phyloP scores from a whole-genome alignment of 2,888 invertebrate genomes.

The Cremastobaeus sp. region DNA sequence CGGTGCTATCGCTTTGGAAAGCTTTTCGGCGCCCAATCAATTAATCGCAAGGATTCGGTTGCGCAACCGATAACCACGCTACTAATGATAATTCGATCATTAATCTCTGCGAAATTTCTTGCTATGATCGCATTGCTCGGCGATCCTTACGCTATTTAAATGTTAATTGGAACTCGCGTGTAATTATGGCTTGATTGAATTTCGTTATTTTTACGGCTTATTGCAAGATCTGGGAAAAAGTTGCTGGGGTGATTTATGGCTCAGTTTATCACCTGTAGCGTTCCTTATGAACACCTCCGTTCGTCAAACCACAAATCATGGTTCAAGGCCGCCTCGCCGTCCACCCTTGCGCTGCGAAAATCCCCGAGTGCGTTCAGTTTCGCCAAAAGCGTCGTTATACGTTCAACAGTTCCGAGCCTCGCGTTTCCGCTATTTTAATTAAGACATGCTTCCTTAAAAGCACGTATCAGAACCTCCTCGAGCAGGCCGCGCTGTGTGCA shows the following conservation, averaged over 20 bases:
- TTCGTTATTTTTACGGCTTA: constrained; percentile 17
- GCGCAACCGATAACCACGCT: too few species aligned
- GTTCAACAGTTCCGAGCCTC: constrained; percentile 6
- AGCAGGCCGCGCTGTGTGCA: constrained; percentile 5
- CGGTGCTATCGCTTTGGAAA: constrained; percentile 2
- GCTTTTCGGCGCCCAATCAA: constrained; percentile 25
- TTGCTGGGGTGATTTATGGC: constrained; percentile 14
- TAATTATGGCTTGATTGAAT: constrained; percentile 36
- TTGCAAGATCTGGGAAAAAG: constrained; percentile 12
- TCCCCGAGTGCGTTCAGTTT: too few species aligned
- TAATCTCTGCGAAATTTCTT: constrained; percentile 15
- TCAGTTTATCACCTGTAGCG: constrained; percentile 14
- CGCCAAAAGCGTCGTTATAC: constrained; percentile 14
- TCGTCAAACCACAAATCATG: constrained; percentile 8
- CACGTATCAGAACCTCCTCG: constrained; percentile 38
- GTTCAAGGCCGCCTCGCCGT: neutral
- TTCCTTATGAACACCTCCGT: neutral
- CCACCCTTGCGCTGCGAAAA: neutral
- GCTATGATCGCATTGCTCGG: constrained; percentile 12
- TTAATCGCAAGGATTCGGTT: constrained; percentile 30
- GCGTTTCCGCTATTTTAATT: constrained; percentile 68
- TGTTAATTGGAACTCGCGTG: constrained; percentile 37
- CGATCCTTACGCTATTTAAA: constrained; percentile 38
- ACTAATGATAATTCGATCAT: constrained; percentile 25
- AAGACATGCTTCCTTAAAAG: constrained; percentile 65